Evolutionary conservation across 2,888 invertebrate species (phyloP), one percentile per base, ranked within the genome.

Genomic region (Eudemis profundana): DNA sequence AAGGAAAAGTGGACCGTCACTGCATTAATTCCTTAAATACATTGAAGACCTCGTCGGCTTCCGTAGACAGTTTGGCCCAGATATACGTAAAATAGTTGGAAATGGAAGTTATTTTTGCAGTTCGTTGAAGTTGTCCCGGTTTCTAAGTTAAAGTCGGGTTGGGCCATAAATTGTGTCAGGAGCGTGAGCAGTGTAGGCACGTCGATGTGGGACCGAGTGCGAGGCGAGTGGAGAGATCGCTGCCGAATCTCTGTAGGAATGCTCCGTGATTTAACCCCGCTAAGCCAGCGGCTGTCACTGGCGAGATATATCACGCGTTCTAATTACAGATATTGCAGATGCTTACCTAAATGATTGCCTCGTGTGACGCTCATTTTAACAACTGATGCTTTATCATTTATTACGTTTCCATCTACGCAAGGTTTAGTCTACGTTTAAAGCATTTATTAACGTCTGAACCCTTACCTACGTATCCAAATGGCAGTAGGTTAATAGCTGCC

Each of bases 271-370:
- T 83, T 81, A 83, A 84, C 83, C 80, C 79, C 72, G 67, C 68
- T 69, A 66, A 61, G 61, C 61, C 44, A 53, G 69, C 68, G 68
- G 69, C 78, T 82, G 84, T 81, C 84, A 79, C 78, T 74, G 69
- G 68, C 66, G 70, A 80, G 78, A 82, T 83, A 80, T 81, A 82
- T 83, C 78, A 79, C 78, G 69, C 69, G 63, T 69, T 78, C 78
- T 82, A 82, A 83, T 84, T 84, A 77, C 78, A 69, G 81, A 80
- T 82, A 78, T 79, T 72, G 77, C 72, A 72, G 75, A 75, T 73
- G 73, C 75, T 73, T 78, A 74, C 72, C 62, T 72, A 66, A 75
- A 78, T 79, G 70, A 77, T 70, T 67, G 66, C 70, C 65, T 67
- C 59, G 64, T 61, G 61, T 42, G 66, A 70, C 54, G 65, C 62